Percentiles rank a stretch among this genome's conserved stretches.
Evolutionary conservation across 2,888 invertebrate species (phyloP).

Genomic region (Torymus auratus): DNA sequence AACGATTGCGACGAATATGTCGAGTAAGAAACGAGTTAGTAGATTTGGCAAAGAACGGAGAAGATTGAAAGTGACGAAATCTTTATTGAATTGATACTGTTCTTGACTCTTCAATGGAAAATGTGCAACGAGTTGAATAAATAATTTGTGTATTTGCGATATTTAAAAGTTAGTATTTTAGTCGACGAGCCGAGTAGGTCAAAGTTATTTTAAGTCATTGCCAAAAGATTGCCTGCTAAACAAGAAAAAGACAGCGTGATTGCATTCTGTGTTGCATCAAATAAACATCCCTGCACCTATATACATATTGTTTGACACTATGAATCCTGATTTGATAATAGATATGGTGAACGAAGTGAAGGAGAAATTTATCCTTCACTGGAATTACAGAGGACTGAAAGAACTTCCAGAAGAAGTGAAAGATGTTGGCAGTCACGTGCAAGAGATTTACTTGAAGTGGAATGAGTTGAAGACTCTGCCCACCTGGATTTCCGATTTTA

Average conservation of each 20-base stretch:
- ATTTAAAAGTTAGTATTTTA: constrained; percentile 32
- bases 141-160: too few species aligned
- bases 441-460: constrained; percentile 75
- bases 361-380: constrained; percentile 73
- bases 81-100: too few species aligned
- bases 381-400: constrained; percentile 74
- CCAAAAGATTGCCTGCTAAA: constrained; percentile 26
- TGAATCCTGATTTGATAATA: constrained; percentile 63
- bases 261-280: background rate
- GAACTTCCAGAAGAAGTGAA: constrained; percentile 71
- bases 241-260: constrained; percentile 11
- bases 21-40: background rate
- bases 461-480: constrained; percentile 71
- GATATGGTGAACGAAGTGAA: constrained; percentile 73
- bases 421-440: constrained; percentile 68
- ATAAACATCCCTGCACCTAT: background rate
- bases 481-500: constrained; percentile 68
- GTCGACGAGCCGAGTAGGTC: constrained; percentile 32
- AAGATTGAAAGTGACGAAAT: background rate
- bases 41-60: background rate
- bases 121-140: too few species aligned
- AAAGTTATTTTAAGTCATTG: constrained; percentile 50
- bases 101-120: too few species aligned
- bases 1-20: too few species aligned
- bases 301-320: constrained; percentile 49